Percentiles rank a stretch among this genome's conserved stretches.
Conservation (phyloP, 2,888 invertebrate species). For the Cordylochernes scorpioides region DNA sequence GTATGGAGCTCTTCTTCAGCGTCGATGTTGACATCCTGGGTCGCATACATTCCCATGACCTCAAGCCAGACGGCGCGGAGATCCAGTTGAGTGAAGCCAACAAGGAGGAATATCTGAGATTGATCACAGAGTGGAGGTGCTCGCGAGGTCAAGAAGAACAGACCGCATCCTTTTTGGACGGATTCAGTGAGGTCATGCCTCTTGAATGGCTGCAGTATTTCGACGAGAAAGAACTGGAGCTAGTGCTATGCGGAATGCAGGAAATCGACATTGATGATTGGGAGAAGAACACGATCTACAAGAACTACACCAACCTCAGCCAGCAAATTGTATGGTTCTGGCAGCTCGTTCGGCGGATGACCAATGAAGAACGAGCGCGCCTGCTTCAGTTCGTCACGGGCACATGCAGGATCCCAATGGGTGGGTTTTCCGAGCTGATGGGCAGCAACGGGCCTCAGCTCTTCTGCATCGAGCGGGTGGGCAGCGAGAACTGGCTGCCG, state of each 20-base stretch:
- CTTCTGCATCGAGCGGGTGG: conserved; percentile 97
- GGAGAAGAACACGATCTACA: conserved; percentile 90
- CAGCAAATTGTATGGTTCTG: conserved; percentile 46
- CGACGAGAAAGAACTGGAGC: conserved; percentile 85
- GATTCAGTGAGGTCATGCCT: conserved; percentile 95
- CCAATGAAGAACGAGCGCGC: conserved; percentile 83
- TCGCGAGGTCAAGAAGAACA: conserved; percentile 93
- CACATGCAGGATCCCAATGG: conserved; percentile 91
- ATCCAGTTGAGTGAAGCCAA: conserved; percentile 68
- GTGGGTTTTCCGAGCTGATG: conserved; percentile 95
- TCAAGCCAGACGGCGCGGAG: conserved; percentile 65
- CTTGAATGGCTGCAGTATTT: conserved; percentile 97
- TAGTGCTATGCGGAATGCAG: conserved; percentile 97
- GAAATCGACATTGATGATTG: too few species aligned
- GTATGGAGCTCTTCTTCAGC: conserved; percentile 79
- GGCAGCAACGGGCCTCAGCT: conserved; percentile 91
- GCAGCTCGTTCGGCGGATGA: conserved; percentile 82
- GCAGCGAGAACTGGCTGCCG: conserved; percentile 95
- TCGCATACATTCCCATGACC: conserved; percentile 84
- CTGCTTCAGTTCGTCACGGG: conserved; percentile 94
- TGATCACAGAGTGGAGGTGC: conserved; percentile 97
- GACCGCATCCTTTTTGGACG: conserved; percentile 85
- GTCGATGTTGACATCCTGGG: conserved; percentile 94
- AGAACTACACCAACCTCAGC: conserved; percentile 85
- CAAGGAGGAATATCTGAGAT: conserved; percentile 66